Conservation (phyloP, 2,797 vertebrate species). For the Lepidocolaptes lacrymiger region DNA sequence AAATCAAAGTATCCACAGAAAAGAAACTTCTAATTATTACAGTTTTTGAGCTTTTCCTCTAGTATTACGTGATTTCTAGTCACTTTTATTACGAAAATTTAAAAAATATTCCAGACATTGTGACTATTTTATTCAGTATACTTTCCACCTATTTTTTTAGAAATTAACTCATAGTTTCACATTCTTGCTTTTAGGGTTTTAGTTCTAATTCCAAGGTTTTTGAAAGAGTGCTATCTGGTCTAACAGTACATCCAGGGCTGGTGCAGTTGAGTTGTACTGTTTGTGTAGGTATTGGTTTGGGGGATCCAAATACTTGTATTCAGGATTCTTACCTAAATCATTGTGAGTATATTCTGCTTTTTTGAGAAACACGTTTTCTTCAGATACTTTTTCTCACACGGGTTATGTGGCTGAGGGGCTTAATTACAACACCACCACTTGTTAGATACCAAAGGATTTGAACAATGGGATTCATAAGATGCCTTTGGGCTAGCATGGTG, state of each 20-base stretch:
- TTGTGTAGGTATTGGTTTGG: not conserved
- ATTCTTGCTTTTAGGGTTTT: not conserved
- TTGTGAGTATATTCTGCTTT: not conserved
- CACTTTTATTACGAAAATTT: not conserved
- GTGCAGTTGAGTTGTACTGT: not conserved
- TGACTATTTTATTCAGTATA: not conserved
- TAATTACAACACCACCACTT: not conserved
- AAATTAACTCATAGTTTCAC: not conserved
- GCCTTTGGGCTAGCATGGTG: not conserved
- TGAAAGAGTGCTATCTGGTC: not conserved
- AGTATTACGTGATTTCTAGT: not conserved
- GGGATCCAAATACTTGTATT: not conserved
- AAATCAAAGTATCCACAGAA: not conserved
- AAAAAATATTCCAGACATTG: rapidly evolving
- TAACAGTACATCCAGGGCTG: not conserved
- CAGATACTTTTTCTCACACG: not conserved
- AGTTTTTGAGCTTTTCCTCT: not conserved
- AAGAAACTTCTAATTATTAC: not conserved
- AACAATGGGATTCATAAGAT: constrained; percentile 34
- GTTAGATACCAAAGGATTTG: constrained; percentile 25
- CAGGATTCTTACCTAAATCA: not conserved
- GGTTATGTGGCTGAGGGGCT: not conserved
- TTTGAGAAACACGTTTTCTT: not conserved
- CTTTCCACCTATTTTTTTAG: not conserved
- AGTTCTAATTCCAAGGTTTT: not conserved